Evolutionary conservation across 2,888 invertebrate genomes (phyloP), one percentile per base, ranked within the genome.

Genomic region (Zeuzera pyrina): DNA sequence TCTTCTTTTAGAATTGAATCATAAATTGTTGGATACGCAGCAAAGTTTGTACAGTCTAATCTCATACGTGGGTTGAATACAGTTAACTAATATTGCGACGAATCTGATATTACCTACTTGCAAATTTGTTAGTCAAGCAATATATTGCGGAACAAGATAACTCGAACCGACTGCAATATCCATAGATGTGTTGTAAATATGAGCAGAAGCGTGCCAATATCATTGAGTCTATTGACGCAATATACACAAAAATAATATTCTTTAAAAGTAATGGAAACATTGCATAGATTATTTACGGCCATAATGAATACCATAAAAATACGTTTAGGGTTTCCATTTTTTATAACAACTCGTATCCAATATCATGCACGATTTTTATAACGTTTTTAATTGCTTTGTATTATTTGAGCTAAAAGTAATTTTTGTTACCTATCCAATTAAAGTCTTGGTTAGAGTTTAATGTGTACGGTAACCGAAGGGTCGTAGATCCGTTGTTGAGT

Each of bases 1-100:
- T 67, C 60, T 64, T 63, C 57, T 67, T 58, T 54, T 45, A 42
- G 54, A 65, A 73, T 74, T 69, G 67, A 73, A 68, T 56, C 59
- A 72, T 76, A 74, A 72, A 69, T 62, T 45, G 46, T 48, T 49
- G 38, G 46, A 47, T 57, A 51, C 49, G 42, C 33, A 42, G 42
- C 34, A 46, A 34, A 42, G 45, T 38, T 38, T 31, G 31, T 34
- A 36, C 35, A 39, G 39, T 31, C 47, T 28, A 35, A 42, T 35
- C 39, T 37, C 30, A 41, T 41, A 55, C 55, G 64, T 65, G 59
- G 57, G 64, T 31, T 30, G 47, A 38, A 27, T 37, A 30, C 38
- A 28, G 14, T 15, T 28, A 28, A 13, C 28, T 28, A 28, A 28
- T 28, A 28, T 8, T 29, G 11, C 19, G 12, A 23, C 13, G 29